Evolutionary conservation across 2,888 invertebrate genomes (phyloP).

Genomic region (Heteropelma amictum): DNA sequence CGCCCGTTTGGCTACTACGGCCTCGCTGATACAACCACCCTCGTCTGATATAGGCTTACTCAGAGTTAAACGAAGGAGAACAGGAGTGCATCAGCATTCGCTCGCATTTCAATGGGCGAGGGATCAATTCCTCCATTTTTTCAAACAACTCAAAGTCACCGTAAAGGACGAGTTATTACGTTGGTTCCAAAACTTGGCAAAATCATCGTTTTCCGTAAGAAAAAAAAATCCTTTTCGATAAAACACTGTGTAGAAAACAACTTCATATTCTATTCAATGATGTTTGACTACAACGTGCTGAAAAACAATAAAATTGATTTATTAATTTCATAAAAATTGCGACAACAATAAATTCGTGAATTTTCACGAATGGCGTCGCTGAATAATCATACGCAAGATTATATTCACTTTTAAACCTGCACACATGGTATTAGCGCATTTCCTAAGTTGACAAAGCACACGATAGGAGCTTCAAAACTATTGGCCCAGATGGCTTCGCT

Average conservation of each 20-base stretch:
- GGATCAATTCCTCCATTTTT: background rate
- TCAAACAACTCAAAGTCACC: slow-evolving; percentile 4
- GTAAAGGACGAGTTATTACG: background rate
- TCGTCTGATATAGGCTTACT: slow-evolving; percentile 32
- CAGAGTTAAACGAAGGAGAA: slow-evolving; percentile 52
- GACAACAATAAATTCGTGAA: no score
- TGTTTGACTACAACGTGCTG: no score
- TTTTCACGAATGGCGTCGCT: no score
- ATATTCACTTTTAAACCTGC: no score
- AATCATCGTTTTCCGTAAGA: background rate
- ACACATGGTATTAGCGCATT: background rate
- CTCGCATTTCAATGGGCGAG: background rate
- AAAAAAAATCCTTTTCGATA: no score
- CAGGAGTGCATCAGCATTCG: slow-evolving; percentile 41
- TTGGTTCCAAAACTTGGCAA: slow-evolving; percentile 38
- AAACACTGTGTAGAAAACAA: no score
- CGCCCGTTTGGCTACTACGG: slow-evolving; percentile 25
- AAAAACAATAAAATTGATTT: no score
- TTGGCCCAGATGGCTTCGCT: slow-evolving; percentile 60
- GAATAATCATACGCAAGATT: no score
- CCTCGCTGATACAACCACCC: background rate
- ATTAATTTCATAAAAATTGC: no score
- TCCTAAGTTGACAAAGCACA: background rate
- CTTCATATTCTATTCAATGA: no score
- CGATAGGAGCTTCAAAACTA: slow-evolving; percentile 63